phyloP scores from a whole-genome alignment of 2,113 vertebrate genomes.

The Albula glossodonta region DNA sequence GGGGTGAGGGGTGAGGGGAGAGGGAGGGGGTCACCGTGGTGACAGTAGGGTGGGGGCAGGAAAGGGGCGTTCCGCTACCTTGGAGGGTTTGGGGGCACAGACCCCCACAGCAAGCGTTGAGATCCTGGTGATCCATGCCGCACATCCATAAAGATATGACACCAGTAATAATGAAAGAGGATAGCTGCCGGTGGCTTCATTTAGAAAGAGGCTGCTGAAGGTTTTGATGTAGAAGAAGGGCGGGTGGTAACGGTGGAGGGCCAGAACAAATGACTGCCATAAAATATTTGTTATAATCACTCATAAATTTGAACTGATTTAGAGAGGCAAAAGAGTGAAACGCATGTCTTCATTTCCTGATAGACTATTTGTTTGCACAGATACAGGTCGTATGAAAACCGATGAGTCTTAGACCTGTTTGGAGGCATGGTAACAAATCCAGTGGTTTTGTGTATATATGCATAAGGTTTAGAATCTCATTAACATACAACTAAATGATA shows the following conservation, averaged over 20 bases:
- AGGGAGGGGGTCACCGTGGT: conserved; percentile 49
- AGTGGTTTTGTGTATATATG: no score
- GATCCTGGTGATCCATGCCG: background rate
- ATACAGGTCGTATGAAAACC: background rate
- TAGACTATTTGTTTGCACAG: background rate
- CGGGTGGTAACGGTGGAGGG: background rate
- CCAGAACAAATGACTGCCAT: background rate
- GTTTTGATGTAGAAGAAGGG: background rate
- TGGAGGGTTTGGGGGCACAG: background rate
- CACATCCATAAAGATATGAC: background rate
- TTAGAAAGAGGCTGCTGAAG: background rate
- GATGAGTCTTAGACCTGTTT: background rate
- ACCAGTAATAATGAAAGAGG: conserved; percentile 10
- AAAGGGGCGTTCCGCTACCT: conserved; percentile 28
- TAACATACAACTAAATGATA: no score
- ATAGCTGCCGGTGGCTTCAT: conserved; percentile 15
- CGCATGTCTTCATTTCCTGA: background rate
- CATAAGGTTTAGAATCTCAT: no score
- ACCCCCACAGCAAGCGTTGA: background rate
- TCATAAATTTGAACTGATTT: background rate
- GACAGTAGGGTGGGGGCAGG: conserved; percentile 47
- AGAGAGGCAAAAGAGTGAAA: background rate
- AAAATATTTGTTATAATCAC: background rate
- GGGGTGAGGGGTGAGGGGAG: conserved; percentile 39
- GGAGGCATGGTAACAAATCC: background rate